These are phyloP conservation scores for Toxotes jaculatrix DNA, from an alignment of 2,113 vertebrate genomes.

Conservation along the genomic window DNA sequence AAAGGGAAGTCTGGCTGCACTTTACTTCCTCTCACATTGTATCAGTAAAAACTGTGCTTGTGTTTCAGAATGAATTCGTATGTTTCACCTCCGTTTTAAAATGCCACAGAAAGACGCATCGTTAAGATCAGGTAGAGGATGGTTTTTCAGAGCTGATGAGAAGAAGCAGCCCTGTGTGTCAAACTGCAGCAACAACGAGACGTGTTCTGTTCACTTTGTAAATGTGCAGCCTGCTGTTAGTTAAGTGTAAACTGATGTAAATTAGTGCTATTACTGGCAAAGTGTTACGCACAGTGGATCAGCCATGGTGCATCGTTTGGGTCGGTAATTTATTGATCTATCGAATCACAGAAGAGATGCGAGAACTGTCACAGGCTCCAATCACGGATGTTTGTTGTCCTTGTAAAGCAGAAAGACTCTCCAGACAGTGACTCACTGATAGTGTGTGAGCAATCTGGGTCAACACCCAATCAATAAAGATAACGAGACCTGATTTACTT, in stretches of 20 bases:
- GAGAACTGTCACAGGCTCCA: not conserved
- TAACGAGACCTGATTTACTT: slow-evolving; percentile 52
- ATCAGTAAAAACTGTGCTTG: slow-evolving; percentile 7
- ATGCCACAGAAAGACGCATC: slow-evolving; percentile 3
- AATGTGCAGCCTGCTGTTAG: too few relatives aligned
- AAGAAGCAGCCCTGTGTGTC: too few relatives aligned
- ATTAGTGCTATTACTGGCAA: too few relatives aligned
- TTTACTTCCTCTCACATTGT: slow-evolving; percentile 53
- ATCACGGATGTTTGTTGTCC: not conserved
- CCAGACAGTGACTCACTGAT: slow-evolving; percentile 50
- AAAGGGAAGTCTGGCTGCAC: slow-evolving; percentile 55
- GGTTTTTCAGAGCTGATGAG: not conserved
- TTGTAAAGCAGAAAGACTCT: not conserved
- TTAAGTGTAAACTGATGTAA: too few relatives aligned
- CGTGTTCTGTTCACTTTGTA: too few relatives aligned
- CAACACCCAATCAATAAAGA: slow-evolving; percentile 65
- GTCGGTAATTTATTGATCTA: slow-evolving; percentile 12
- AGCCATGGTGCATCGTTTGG: not conserved
- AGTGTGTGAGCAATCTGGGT: slow-evolving; percentile 13
- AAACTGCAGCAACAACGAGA: too few relatives aligned
- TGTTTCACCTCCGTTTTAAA: slow-evolving; percentile 8
- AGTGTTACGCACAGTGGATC: not conserved
- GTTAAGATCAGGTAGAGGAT: not conserved
- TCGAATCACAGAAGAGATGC: not conserved
- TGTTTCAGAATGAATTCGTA: slow-evolving; percentile 8